Conservation (phyloP, 2,888 invertebrate genomes). For the Coleophora deauratella region DNA sequence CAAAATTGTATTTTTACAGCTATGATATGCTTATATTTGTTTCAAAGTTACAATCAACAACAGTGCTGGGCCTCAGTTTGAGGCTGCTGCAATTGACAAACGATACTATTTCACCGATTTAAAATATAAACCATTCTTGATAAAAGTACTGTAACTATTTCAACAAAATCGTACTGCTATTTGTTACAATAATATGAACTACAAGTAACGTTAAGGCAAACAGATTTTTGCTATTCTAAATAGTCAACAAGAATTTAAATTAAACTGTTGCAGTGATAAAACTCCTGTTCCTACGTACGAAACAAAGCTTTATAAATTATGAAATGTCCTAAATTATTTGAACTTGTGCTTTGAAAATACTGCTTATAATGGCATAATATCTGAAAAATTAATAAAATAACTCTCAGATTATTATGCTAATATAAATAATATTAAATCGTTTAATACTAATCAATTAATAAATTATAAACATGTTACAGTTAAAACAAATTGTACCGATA, state of each 20-base stretch:
- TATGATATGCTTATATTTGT: constrained; percentile 93
- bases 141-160: constrained; percentile 52
- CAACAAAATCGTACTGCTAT: constrained; percentile 65
- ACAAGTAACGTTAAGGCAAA: constrained; percentile 69
- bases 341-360: constrained; percentile 64
- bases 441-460: constrained; percentile 50
- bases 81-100: constrained; percentile 67
- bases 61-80: constrained; percentile 64
- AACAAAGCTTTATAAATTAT: constrained; percentile 65
- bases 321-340: constrained; percentile 70
- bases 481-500: constrained; percentile 71
- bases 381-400: background rate
- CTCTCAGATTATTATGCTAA: constrained; percentile 42
- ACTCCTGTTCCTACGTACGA: constrained; percentile 40
- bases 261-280: constrained; percentile 62
- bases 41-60: constrained; percentile 78
- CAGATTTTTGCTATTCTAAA: constrained; percentile 69
- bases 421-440: constrained; percentile 50
- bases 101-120: constrained; percentile 42
- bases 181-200: constrained; percentile 62
- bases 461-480: constrained; percentile 68
- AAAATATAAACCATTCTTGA: constrained; percentile 47
- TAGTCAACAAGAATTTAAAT: constrained; percentile 72
- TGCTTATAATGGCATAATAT: constrained; percentile 48
- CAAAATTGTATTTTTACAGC: constrained; percentile 90